Base-by-base conservation (phyloP, 2,113 vertebrate species). In the Microtus montanus region DNA sequence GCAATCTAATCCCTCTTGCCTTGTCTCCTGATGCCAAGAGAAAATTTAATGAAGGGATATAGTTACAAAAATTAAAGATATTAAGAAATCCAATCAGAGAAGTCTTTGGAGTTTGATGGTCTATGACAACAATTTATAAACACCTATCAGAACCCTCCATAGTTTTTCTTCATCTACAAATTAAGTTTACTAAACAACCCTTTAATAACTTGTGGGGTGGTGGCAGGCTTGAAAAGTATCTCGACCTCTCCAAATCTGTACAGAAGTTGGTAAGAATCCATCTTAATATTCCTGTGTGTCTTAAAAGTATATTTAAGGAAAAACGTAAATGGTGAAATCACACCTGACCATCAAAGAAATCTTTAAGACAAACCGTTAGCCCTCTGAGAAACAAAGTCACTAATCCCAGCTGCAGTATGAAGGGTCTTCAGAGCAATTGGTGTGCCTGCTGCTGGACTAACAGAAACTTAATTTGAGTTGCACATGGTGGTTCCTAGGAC, bases 31-130 rank as follows among this genome's bases (percentile, higher is more conserved):
- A 95, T 95, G 70, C 70, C 78, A 96, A 52, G 58, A 92, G 87
- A 33, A 95, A 91, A 94, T 95, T 93, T 92, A 96, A 96, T 93
- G 83, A 95, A 44, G 44, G 44, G 64, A 94, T 92, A 87, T 64
- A 87, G 80, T 87, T 86, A 89, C 63, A 92, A 89, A 97, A 96
- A 95, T 94, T 95, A 96, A 92, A 91, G 87, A 92, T 89, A 96
- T 91, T 95, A 94, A 63, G 26, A 96, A 96, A 95, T 95, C 74
- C 93, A 95, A 95, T 91, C 89, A 92, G 64, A 75, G 71, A 92
- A 89, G 20, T 92, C 85, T 94, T 63, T 79, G 89, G 83, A 92
- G 92, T 26, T 91, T 54, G 9, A 87, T 5, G 79, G 79, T 38
- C 75, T 92, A 82, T 82, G 49, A 82, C 17, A 58, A 35, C 89